Conservation (phyloP, 2,888 invertebrate genomes). For the Ormyrus labotus region DNA sequence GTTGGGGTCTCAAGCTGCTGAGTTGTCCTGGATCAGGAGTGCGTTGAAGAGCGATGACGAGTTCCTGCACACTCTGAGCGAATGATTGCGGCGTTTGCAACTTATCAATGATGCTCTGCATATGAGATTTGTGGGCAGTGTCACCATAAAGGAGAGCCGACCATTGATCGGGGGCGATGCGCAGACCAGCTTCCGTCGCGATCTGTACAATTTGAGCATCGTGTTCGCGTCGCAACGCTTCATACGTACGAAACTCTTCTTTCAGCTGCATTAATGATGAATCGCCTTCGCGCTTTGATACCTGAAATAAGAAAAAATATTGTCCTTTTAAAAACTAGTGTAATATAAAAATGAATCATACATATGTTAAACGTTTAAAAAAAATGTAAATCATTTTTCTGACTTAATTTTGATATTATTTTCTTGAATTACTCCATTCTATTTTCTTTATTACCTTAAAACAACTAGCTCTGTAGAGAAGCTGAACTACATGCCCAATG, state of each 20-base stretch:
- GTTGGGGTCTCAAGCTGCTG: slow-evolving; percentile 84
- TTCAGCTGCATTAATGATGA: slow-evolving; percentile 98
- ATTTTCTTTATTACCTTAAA: slow-evolving; percentile 85
- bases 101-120: slow-evolving; percentile 96
- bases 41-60: slow-evolving; percentile 92
- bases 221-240: slow-evolving; percentile 94
- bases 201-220: slow-evolving; percentile 99
- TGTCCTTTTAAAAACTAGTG: neutral
- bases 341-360: neutral
- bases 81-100: slow-evolving; percentile 96
- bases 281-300: slow-evolving; percentile 96
- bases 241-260: slow-evolving; percentile 97
- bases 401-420: neutral
- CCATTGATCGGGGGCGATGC: slow-evolving; percentile 99
- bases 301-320: slow-evolving; percentile 76
- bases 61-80: slow-evolving; percentile 92
- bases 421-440: neutral
- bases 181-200: slow-evolving; percentile 95
- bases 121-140: slow-evolving; percentile 95
- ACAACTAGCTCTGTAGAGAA: slow-evolving; percentile 97
- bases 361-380: slow-evolving; percentile 28
- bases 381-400: slow-evolving; percentile 14
- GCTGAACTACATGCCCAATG: slow-evolving; percentile 98
- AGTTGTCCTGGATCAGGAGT: slow-evolving; percentile 91
- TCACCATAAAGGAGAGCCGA: slow-evolving; percentile 97